Evolutionary conservation across 64 coral and sea anemone genomes (phyloP), one percentile per base, ranked within the genome.

Genomic region (Stylophora pistillata): DNA sequence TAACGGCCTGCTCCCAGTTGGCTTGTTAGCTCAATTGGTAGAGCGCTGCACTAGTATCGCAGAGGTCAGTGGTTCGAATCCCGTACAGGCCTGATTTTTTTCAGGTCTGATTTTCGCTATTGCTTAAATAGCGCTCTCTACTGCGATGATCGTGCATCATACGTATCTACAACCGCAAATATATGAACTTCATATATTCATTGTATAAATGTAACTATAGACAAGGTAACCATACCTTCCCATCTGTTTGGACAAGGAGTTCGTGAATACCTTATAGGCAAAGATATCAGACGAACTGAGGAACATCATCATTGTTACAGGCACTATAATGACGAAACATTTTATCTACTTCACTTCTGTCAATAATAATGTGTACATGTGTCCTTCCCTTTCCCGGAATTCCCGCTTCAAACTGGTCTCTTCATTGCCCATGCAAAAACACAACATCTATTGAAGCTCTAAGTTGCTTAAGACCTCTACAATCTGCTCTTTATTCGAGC

Each of bases 301-400:
- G 55, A 77, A 88, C 72, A 88, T 78, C 57, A n/a, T n/a, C n/a
- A n/a, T n/a, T n/a, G 55, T 88, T 88, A 55, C 86, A 88, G 31
- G 86, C 86, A 56, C 86, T 73, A 47, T 88, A 88, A 88, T 88
- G 86, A 76, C 86, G 77, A 76, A 76, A 41, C 55, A 88, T 73
- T 76, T 88, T 88, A 32, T 33, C 86, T 47, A 88, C 72, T 76
- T 88, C 72, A 88, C 62, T 88, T 88, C 72, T 58, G 86, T 88
- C 86, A 88, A 76, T 88, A 88, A 76, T 63, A 88, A 76, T 88
- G n/a, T n/a, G n/a, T n/a, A n/a, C n/a, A n/a, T n/a, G n/a, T n/a
- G n/a, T n/a, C n/a, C n/a, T n/a, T n/a, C n/a, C n/a, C n/a, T n/a
- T n/a, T 73, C 86, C 55, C 55, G 86, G 62, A 88, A 73, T 88